Conservation (phyloP, 2,797 vertebrate species). For the Capromys pilorides region DNA sequence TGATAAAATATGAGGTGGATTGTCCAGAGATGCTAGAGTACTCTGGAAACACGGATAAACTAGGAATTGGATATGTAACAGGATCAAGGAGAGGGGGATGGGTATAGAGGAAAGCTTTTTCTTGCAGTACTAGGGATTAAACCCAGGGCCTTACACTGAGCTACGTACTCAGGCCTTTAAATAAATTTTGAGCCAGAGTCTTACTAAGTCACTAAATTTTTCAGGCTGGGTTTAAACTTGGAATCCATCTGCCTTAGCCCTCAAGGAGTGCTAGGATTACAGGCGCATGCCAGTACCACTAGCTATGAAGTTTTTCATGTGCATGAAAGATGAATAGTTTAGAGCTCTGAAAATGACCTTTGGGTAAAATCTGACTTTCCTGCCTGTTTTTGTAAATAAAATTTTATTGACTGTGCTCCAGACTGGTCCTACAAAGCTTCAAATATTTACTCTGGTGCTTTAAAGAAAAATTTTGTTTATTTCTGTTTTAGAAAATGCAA, state of each 20-base stretch:
- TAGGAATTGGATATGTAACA: neutral
- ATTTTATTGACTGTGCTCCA: constrained; percentile 30
- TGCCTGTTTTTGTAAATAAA: constrained; percentile 31
- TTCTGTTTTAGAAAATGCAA: neutral
- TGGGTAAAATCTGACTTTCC: neutral
- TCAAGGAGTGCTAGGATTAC: neutral
- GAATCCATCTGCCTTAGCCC: neutral
- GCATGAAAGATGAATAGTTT: constrained; percentile 32
- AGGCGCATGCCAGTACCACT: neutral
- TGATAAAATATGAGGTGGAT: neutral
- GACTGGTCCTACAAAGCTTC: constrained; percentile 1
- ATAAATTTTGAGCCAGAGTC: neutral
- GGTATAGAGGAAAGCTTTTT: neutral
- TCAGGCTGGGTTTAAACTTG: neutral
- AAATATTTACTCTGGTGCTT: constrained; percentile 25
- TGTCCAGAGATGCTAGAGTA: neutral
- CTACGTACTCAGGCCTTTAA: neutral
- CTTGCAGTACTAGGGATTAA: neutral
- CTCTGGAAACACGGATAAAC: neutral
- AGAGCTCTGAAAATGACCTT: neutral
- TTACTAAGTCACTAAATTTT: neutral
- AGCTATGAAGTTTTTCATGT: neutral
- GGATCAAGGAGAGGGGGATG: neutral
- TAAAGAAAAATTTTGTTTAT: neutral
- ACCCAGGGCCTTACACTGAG: neutral